These are phyloP conservation scores for Gortyna flavago DNA, from an alignment of 2,888 invertebrate genomes.

Conservation along the genomic window DNA sequence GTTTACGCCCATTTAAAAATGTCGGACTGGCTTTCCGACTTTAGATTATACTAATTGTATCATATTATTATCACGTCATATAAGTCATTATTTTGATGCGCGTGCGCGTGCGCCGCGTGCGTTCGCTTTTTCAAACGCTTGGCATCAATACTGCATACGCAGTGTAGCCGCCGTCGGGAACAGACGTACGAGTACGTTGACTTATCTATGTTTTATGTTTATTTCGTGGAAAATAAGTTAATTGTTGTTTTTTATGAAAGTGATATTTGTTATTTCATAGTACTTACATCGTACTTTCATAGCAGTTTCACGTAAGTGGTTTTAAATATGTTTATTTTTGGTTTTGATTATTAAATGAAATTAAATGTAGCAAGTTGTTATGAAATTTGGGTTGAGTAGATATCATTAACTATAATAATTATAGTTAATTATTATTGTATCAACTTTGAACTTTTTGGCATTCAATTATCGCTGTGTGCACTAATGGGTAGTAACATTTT, in stretches of 20 bases:
- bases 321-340: neutral
- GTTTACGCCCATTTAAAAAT: neutral
- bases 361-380: neutral
- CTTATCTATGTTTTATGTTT: neutral
- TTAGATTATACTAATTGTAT: neutral
- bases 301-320: slow-evolving; percentile 28
- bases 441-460: neutral
- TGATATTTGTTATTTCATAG: neutral
- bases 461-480: neutral
- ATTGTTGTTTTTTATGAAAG: neutral
- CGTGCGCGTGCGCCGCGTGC: neutral
- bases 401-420: slow-evolving; percentile 8
- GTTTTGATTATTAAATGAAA: neutral
- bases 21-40: too few relatives aligned
- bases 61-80: neutral
- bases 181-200: neutral
- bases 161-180: neutral
- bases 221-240: neutral
- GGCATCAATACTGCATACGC: neutral
- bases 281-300: neutral
- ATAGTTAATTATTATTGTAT: neutral
- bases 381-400: neutral
- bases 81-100: slow-evolving; percentile 17
- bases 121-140: neutral
- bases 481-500: neutral